These are phyloP conservation scores for Watsonalla cultraria DNA, from an alignment of 2,888 invertebrate genomes.

Conservation along the genomic window DNA sequence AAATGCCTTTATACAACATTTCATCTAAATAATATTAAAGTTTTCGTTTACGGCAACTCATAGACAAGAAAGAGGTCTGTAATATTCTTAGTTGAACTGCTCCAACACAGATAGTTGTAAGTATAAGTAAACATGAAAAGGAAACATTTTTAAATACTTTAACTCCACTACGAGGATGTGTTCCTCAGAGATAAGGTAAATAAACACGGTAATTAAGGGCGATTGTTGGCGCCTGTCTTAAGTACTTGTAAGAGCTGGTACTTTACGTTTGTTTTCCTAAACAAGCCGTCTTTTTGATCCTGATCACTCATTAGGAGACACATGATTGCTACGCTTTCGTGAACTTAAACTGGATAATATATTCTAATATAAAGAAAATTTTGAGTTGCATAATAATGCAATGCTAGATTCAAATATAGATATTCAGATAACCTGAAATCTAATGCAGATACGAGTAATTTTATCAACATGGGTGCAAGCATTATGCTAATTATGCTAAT, in stretches of 20 bases:
- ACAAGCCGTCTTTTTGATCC: neutral
- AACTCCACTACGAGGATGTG: neutral
- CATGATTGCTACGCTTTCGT: neutral
- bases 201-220: slow-evolving; percentile 19
- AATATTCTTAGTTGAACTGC: neutral
- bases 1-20: too few relatives aligned
- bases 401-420: too few relatives aligned
- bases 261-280: neutral
- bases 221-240: slow-evolving; percentile 1
- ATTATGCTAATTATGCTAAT: too few relatives aligned
- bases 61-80: neutral
- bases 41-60: neutral
- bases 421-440: too few relatives aligned
- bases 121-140: slow-evolving; percentile 3
- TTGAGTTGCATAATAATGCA: too few relatives aligned
- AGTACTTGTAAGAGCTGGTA: neutral
- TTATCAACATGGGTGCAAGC: too few relatives aligned
- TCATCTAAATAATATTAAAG: too few relatives aligned
- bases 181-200: slow-evolving; percentile 20
- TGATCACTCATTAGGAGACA: slow-evolving; percentile 2
- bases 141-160: slow-evolving; percentile 5
- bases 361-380: too few relatives aligned
- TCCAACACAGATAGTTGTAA: neutral
- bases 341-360: neutral
- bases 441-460: too few relatives aligned